Base-by-base conservation (phyloP, 2,113 vertebrate genomes). In the Falcunculus frontatus region DNA sequence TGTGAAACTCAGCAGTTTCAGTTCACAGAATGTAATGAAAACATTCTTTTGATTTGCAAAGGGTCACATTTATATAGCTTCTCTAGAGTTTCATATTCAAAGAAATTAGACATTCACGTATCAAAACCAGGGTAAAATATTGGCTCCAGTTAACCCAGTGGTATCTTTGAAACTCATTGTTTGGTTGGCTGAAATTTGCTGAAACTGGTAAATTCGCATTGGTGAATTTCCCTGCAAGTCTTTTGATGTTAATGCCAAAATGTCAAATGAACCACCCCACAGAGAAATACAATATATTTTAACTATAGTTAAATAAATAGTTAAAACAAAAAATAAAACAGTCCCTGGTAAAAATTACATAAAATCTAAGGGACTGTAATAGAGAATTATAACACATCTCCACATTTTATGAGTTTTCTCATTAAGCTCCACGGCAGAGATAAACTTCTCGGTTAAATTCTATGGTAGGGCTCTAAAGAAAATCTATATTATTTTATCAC, bases 1-100 rank as follows among this genome's bases (percentile, higher is more conserved):
- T 95, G 90, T 96, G 96, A 97, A 96, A 95, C 92, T 88, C 90
- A 93, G 55, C 69, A 94, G 92, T 96, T 96, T 96, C 88, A 55
- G 73, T 96, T 97, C 95, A 95, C 90, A 90, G 57, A 92, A 75
- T 2, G 1, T 57, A 70, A 89, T 76, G 83, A 93, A 94, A 97
- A 89, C 69, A 89, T 90, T 90, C 29, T 75, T 96, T 93, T 90
- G 7, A 96, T 96, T 97, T 97, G 93, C 96, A 96, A 96, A 50
- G 23, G n/a, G 69, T 82, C 69, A 84, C 83, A 96, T 92, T 93
- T 95, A 78, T 41, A 57, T 60, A 81, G n/a, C 14, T 89, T 76
- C 76, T 77, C 64, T 82, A 75, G 60, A 90, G 63, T 90, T 95
- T 90, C 90, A 42, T 49, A 42, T 87, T 96, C 90, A 84, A 79